These are phyloP conservation scores for Brachionus sp. DNA, from an alignment of 1,140 invertebrate genomes.

Conservation along the genomic window DNA sequence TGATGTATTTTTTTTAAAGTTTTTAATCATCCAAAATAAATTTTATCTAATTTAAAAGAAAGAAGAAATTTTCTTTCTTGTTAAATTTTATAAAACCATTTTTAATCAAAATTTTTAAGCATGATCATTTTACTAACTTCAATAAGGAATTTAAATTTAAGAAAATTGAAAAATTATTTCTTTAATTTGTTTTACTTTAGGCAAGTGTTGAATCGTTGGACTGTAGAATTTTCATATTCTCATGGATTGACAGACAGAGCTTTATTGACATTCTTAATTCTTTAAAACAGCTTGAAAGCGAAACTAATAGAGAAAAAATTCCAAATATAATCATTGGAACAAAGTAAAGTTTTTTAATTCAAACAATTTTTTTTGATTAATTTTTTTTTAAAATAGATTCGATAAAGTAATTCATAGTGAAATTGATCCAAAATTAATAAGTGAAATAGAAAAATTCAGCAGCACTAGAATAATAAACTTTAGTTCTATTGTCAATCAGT, in stretches of 20 bases:
- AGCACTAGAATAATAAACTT: constrained; percentile 12
- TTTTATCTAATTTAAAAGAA: too few relatives aligned
- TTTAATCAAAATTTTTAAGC: too few relatives aligned
- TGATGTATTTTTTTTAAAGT: too few relatives aligned
- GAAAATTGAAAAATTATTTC: too few relatives aligned
- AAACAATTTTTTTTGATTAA: not conserved
- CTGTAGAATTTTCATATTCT: constrained; percentile 37
- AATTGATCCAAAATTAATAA: constrained; percentile 1
- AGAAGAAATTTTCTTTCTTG: too few relatives aligned
- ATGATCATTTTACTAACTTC: too few relatives aligned
- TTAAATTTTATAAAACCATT: too few relatives aligned
- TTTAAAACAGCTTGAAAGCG: not conserved
- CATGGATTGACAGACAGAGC: constrained; percentile 35
- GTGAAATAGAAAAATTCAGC: not conserved
- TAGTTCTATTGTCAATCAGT: not conserved
- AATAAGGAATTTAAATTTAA: too few relatives aligned
- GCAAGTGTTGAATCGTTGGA: not conserved
- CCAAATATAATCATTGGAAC: constrained; percentile 23
- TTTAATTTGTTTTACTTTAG: too few relatives aligned
- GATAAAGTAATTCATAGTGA: constrained; percentile 44
- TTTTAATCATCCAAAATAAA: too few relatives aligned
- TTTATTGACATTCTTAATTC: not conserved
- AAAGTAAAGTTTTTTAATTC: not conserved
- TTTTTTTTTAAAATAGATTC: not conserved
- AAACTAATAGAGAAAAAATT: not conserved